Evolutionary conservation across 2,888 invertebrate species (phyloP), one percentile per base, ranked within the genome.

Genomic region (Spialia ferax): DNA sequence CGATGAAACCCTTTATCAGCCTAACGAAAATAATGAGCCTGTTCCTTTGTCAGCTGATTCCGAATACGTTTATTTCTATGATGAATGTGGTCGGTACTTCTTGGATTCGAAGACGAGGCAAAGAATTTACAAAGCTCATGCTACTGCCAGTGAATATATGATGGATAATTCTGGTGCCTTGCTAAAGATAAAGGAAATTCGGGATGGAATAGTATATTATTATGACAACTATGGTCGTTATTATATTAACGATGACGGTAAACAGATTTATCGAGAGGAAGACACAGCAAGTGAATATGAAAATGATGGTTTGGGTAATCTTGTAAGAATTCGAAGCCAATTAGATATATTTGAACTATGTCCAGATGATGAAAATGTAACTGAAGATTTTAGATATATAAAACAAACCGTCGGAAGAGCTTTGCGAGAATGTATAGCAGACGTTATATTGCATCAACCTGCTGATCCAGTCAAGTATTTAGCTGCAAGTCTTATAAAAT

Each of bases 141-240:
- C 74, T 26, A 81, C 82, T 69, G 85, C 89, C 4, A 93, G 93
- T 74, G 93, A 93, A 75, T 93, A 89, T 70, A 86, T 91, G 83
- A 86, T 93, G 88, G 88, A 89, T 70, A 81, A 84, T n/a, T 72
- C 85, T 35, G 93, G 93, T 42, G 75, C 84, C 29, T 77, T 93
- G 56, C 67, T 92, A 62, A 92, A 93, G 80, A 73, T 84, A 13
- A 89, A 89, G 77, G 93, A 93, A 78, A 82, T 79, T 68, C 79
- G 83, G 68, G 86, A 91, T 67, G 91, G 89, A 15, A 72, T 80
- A 10, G 82, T 74, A n/a, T 94, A 82, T 77, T 87, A 85, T 71
- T 94, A 88, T 73, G 93, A 94, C 75, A 88, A 81, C 71, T 93
- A 78, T 74, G 94, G 94, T 13, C 86, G 93, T 18, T 93, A 92